Evolutionary conservation across 92 coral and sea anemone genomes (phyloP).

Genomic region (Paramuricea clavata): DNA sequence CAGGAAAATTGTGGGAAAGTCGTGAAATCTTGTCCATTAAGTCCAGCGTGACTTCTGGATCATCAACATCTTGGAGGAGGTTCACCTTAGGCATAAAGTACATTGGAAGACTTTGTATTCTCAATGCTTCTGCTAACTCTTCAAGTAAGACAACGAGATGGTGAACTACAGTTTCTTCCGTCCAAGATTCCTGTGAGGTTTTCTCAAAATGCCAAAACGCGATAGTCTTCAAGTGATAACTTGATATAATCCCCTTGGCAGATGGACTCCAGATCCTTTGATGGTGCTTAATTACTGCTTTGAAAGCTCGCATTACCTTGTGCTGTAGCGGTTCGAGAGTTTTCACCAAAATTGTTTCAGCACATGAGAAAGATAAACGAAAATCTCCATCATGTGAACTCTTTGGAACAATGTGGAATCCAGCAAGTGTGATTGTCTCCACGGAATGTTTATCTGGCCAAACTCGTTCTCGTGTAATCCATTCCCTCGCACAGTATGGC

Average conservation of each 20-base stretch:
- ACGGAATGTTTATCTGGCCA: conserved; percentile 12
- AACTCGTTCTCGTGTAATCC: neutral
- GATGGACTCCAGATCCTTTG: neutral
- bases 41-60: too few species aligned
- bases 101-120: neutral
- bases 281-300: neutral
- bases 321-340: neutral
- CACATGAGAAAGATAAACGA: conserved; percentile 4
- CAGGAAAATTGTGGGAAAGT: too few species aligned
- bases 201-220: conserved; percentile 22
- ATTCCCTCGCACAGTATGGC: conserved; percentile 12
- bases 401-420: conserved; percentile 13
- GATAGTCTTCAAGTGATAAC: neutral
- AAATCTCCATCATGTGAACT: neutral
- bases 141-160: neutral
- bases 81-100: conserved; percentile 3
- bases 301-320: conserved; percentile 5
- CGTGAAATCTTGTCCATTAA: too few species aligned
- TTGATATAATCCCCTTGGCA: neutral
- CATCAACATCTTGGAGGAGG: neutral
- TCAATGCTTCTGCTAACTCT: conserved; percentile 2
- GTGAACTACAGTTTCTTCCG: neutral
- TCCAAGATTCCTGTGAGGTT: neutral
- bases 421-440: neutral
- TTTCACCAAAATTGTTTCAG: neutral